phyloP scores from a whole-genome alignment of 2,113 vertebrate genomes.

The Pygoscelis antarcticus region DNA sequence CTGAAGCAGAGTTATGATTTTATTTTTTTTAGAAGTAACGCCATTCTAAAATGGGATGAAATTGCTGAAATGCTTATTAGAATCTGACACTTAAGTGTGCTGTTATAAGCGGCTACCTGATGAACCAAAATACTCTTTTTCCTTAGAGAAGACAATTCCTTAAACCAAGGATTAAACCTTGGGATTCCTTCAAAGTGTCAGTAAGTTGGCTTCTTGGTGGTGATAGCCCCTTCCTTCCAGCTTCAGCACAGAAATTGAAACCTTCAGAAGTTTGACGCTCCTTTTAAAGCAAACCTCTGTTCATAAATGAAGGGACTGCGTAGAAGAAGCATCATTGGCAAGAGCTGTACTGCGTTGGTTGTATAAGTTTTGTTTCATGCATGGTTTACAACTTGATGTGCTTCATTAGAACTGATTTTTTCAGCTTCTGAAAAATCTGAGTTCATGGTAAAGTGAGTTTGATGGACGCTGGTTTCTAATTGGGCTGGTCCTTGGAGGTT shows the following conservation, averaged over 20 bases:
- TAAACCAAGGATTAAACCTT: neutral
- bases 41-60: neutral
- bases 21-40: fast-evolving
- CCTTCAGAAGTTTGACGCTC: neutral
- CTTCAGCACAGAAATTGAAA: neutral
- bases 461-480: neutral
- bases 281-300: neutral
- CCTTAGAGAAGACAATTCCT: neutral
- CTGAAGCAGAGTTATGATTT: neutral
- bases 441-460: neutral
- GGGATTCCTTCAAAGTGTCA: neutral
- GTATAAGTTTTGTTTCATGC: neutral
- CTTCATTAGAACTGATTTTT: neutral
- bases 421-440: neutral
- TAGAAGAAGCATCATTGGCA: neutral
- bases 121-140: neutral
- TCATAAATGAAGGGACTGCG: neutral
- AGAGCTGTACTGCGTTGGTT: neutral
- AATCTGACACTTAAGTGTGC: neutral
- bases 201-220: neutral
- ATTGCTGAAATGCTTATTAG: neutral
- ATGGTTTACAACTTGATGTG: neutral
- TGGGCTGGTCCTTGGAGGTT: neutral
- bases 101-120: fast-evolving
- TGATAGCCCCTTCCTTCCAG: neutral